phyloP scores from a whole-genome alignment of 2,113 vertebrate species.

The Dicaeum eximium region DNA sequence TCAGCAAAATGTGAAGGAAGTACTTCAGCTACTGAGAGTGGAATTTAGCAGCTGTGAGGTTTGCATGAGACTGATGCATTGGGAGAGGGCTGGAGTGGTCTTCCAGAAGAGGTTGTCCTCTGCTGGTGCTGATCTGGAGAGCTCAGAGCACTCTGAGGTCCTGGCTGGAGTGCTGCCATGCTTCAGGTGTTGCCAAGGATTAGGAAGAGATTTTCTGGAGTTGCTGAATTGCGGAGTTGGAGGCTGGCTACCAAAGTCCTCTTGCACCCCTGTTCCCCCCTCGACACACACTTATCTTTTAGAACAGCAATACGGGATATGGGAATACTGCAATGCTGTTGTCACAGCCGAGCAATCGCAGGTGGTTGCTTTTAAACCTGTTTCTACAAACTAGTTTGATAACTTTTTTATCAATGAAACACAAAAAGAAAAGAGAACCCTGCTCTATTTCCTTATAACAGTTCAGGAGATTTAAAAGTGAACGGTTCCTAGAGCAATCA shows the following conservation, averaged over 20 bases:
- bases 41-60: slow-evolving; percentile 25
- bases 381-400: slow-evolving; percentile 70
- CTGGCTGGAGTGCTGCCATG: neutral
- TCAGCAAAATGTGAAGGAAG: slow-evolving; percentile 52
- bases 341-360: slow-evolving; percentile 58
- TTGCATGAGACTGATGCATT: neutral
- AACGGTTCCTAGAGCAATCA: slow-evolving; percentile 61
- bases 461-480: slow-evolving; percentile 57
- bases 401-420: slow-evolving; percentile 75
- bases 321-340: slow-evolving; percentile 49
- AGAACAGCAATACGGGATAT: slow-evolving; percentile 75
- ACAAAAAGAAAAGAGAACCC: slow-evolving; percentile 51
- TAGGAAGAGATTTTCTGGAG: slow-evolving; percentile 45
- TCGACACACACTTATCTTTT: slow-evolving; percentile 61
- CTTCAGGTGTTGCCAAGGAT: neutral
- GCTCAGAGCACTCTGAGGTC: neutral
- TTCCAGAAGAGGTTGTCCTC: neutral
- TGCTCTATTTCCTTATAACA: slow-evolving; percentile 54
- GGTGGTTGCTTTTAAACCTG: slow-evolving; percentile 70
- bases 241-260: slow-evolving; percentile 75
- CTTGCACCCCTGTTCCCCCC: slow-evolving; percentile 43
- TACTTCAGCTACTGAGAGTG: slow-evolving; percentile 37
- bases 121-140: neutral
- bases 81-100: slow-evolving; percentile 7
- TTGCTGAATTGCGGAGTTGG: slow-evolving; percentile 13